Evolutionary conservation across 1,140 invertebrate genomes (phyloP), one percentile per base, ranked within the genome.

Genomic region (Eupeodes corollae): DNA sequence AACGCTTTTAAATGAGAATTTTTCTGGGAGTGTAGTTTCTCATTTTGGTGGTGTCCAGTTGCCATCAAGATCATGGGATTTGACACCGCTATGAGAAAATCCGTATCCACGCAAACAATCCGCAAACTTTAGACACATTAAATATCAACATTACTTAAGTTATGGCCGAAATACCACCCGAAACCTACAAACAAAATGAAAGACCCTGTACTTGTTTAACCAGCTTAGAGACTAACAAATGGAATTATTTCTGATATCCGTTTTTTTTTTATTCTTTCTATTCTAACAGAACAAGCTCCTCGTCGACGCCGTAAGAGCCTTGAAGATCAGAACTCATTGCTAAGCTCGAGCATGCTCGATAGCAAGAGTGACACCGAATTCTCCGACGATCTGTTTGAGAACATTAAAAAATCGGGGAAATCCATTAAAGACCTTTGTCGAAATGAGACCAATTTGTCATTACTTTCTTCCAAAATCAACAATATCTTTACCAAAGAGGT

Each of bases 341-440:
- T 67, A 13, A 65, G 61, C 46, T 60, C 60, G 6, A 60, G 58
- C 13, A 64, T 67, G 42, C 58, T 63, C 43, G 38, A 47, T 31
- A 43, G 42, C 26, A 47, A 41, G 13, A 67, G 61, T 44, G 64
- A 67, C 16, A 61, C 62, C 1, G 64, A 67, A 38, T 65, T 59
- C 41, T 63, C 60, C 12, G 64, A 67, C 15, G 64, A 67, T 53
- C 63, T 67, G 6, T 67, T 67, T 41, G 64, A 67, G 52, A 65
- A 58, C n/a, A 65, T 67, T 45, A 67, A 67, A 49, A 67, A 67
- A 55, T 65, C 62, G 8, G 64, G 64, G 46, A 67, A 68, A 47
- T 67, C 65, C 3, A 68, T 68, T 18, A 68, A 65, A 53, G 64
- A 68, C 50, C 51, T 68, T 6, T 68, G 66, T 26, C 63, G 66